phyloP scores from a whole-genome alignment of 2,888 invertebrate genomes.

The Idaea dimidiata region DNA sequence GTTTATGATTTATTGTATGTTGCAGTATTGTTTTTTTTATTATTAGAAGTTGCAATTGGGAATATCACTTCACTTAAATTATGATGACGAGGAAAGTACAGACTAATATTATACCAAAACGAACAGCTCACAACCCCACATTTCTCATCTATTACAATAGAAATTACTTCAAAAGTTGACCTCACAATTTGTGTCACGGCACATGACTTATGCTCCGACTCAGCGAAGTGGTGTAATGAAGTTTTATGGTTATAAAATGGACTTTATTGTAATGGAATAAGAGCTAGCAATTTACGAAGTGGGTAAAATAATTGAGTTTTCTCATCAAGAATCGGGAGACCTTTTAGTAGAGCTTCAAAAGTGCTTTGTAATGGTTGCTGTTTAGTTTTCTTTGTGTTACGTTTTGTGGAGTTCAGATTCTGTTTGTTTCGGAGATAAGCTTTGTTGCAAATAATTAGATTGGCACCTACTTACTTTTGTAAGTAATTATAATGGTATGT shows the following conservation, averaged over 20 bases:
- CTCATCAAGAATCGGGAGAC: constrained; percentile 30
- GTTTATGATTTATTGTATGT: too few species aligned
- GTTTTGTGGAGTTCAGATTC: neutral
- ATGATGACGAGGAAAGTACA: constrained; percentile 22
- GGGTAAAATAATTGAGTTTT: constrained; percentile 37
- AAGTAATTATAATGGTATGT: neutral
- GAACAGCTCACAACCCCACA: constrained; percentile 31
- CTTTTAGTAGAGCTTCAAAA: constrained; percentile 21
- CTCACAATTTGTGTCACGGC: constrained; percentile 43
- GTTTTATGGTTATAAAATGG: constrained; percentile 36
- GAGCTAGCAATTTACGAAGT: constrained; percentile 28
- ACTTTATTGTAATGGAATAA: constrained; percentile 37
- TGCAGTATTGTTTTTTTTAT: too few species aligned
- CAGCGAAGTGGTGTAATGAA: constrained; percentile 37
- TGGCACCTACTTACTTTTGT: neutral
- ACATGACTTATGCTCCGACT: constrained; percentile 38
- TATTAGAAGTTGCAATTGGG: too few species aligned
- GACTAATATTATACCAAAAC: constrained; percentile 29
- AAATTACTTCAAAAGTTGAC: constrained; percentile 43
- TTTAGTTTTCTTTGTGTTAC: constrained; percentile 10
- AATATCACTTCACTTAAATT: too few species aligned
- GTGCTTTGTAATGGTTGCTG: constrained; percentile 16
- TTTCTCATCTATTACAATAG: constrained; percentile 35
- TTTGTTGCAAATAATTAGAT: neutral
- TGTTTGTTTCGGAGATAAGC: neutral